Evolutionary conservation across 2,888 invertebrate genomes (phyloP).

Genomic region (Atherix ibis): DNA sequence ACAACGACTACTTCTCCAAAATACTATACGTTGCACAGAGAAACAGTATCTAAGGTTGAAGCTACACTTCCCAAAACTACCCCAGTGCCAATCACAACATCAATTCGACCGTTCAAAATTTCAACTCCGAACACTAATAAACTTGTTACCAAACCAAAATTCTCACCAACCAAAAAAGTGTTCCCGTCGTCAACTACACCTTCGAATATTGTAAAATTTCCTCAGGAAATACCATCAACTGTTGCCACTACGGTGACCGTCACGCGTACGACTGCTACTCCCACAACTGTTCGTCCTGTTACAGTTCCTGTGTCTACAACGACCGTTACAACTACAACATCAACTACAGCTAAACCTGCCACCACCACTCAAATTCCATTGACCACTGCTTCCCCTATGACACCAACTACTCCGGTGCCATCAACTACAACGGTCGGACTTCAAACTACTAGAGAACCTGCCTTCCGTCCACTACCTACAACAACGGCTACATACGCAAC

Average conservation of each 20-base stretch:
- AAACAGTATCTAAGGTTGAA: slow-evolving; percentile 17
- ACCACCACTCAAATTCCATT: slow-evolving; percentile 6
- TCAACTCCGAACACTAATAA: not conserved
- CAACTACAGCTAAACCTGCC: slow-evolving; percentile 2
- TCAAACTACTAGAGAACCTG: slow-evolving; percentile 19
- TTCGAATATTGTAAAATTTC: slow-evolving; percentile 15
- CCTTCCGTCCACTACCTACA: slow-evolving; percentile 14
- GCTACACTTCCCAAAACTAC: not conserved
- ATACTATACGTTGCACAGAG: slow-evolving; percentile 19
- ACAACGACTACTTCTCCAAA: slow-evolving; percentile 20
- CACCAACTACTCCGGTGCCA: slow-evolving; percentile 4
- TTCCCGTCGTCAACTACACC: slow-evolving; percentile 20
- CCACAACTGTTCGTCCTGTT: slow-evolving; percentile 6
- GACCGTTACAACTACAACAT: slow-evolving; percentile 8
- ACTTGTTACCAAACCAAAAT: slow-evolving; percentile 5
- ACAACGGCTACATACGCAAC: slow-evolving; percentile 13
- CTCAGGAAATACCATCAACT: slow-evolving; percentile 13
- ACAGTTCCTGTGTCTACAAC: slow-evolving; percentile 9
- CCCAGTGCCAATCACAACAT: not conserved
- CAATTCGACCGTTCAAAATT: not conserved
- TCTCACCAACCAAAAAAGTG: slow-evolving; percentile 10
- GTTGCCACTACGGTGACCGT: slow-evolving; percentile 5
- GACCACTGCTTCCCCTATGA: slow-evolving; percentile 10
- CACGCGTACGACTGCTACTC: slow-evolving; percentile 2
- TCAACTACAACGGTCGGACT: slow-evolving; percentile 13